A percentile compares a stretch with the other conserved stretches of the same genome.
Evolutionary conservation across 2,888 invertebrate species (phyloP).

Genomic region (Pachycephus smyrnensis): DNA sequence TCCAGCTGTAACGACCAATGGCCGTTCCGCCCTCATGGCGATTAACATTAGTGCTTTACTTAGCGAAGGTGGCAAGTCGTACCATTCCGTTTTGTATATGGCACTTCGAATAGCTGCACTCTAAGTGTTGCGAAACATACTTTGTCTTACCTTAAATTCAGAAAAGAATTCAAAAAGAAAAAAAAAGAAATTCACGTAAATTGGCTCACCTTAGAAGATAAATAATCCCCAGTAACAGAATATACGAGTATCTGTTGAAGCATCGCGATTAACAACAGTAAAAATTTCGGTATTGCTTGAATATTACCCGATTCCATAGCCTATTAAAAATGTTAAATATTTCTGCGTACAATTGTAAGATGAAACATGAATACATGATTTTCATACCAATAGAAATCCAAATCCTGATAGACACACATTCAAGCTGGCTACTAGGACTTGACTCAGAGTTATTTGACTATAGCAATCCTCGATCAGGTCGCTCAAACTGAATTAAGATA

Average conservation of each 20-base stretch:
- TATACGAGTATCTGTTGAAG: not conserved
- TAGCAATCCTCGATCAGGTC: slow-evolving; percentile 8
- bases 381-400: not conserved
- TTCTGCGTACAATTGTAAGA: not conserved
- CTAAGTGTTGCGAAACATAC: not conserved
- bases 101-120: slow-evolving; percentile 11
- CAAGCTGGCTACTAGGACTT: slow-evolving; percentile 14
- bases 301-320: not conserved
- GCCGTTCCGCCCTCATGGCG: slow-evolving; percentile 11
- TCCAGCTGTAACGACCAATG: slow-evolving; percentile 15
- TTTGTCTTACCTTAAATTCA: not conserved
- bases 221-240: not conserved
- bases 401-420: slow-evolving; percentile 16
- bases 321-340: not conserved
- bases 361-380: not conserved
- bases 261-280: not conserved
- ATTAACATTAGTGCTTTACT: slow-evolving; percentile 14
- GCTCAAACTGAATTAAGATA: not conserved
- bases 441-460: slow-evolving; percentile 12
- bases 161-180: no score
- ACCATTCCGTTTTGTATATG: slow-evolving; percentile 15
- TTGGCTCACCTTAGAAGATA: not conserved
- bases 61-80: slow-evolving; percentile 13
- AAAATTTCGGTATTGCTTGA: not conserved
- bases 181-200: not conserved